Conservation (phyloP, 2,113 vertebrate species). For the Petrocephalus zakoni region DNA sequence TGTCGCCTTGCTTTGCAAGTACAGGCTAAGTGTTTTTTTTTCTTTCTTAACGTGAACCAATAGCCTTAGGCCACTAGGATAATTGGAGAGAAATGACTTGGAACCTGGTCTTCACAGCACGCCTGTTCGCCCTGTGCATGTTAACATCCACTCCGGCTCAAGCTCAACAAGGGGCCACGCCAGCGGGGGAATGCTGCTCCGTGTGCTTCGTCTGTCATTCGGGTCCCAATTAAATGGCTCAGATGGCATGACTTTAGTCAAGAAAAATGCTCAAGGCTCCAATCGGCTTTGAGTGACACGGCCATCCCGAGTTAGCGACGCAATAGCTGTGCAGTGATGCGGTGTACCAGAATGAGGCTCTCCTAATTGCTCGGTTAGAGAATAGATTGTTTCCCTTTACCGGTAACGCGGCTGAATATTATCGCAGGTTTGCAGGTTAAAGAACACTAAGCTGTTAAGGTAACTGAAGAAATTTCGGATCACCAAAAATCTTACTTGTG, state of each 20-base stretch:
- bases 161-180: conserved; percentile 53
- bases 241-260: conserved; percentile 85
- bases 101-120: not conserved
- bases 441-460: not conserved
- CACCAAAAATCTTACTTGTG: not conserved
- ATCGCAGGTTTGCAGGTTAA: not conserved
- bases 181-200: conserved; percentile 75
- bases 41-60: not conserved
- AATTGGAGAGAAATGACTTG: not conserved
- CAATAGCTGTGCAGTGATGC: conserved; percentile 63
- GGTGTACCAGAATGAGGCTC: conserved; percentile 40
- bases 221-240: conserved; percentile 87
- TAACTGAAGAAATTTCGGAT: not conserved
- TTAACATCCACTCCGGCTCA: conserved; percentile 35
- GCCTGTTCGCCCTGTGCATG: conserved; percentile 23
- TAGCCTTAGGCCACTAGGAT: not conserved
- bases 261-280: conserved; percentile 81
- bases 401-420: not conserved
- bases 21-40: not conserved
- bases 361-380: conserved; percentile 19
- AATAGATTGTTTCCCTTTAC: conserved; percentile 7
- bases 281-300: conserved; percentile 68
- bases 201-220: conserved; percentile 71
- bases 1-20: not conserved
- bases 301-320: conserved; percentile 64